Evolutionary conservation across 2,113 vertebrate genomes (phyloP).

Genomic region (Antechinus stuartii): DNA sequence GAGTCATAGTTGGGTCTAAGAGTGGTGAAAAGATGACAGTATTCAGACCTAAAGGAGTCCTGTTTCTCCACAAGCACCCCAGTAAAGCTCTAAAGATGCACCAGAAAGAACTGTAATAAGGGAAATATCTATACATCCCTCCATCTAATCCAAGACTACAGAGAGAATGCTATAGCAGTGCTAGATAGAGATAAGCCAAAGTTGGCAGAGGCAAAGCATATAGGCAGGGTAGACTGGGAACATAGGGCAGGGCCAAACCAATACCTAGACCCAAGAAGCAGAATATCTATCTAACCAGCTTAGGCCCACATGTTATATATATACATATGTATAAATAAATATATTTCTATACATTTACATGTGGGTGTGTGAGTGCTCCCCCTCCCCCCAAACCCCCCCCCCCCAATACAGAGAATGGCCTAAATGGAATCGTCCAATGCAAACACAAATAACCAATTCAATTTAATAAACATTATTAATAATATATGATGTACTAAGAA

Average conservation of each 20-base stretch:
- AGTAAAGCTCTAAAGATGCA: neutral
- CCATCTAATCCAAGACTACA: neutral
- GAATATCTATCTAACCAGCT: neutral
- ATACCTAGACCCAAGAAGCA: neutral
- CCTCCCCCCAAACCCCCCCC: no score
- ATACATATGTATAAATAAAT: no score
- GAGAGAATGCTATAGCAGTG: neutral
- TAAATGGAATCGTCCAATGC: neutral
- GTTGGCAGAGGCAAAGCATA: no score
- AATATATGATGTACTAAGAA: neutral
- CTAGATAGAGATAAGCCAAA: neutral
- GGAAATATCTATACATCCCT: neutral
- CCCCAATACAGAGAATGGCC: neutral
- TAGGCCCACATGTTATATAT: neutral
- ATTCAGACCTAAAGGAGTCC: neutral
- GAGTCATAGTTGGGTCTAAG: neutral
- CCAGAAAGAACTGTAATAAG: neutral
- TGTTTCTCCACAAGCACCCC: neutral
- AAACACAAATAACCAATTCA: neutral
- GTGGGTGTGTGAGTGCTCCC: no score
- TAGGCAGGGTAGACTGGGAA: neutral
- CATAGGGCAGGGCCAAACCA: neutral
- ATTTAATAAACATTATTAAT: neutral
- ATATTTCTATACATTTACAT: no score
- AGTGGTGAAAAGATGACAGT: neutral